A percentile compares a stretch with the other conserved stretches of the same genome.
These are phyloP conservation scores for Champsocephalus esox DNA, from an alignment of 2,797 vertebrate species.

Conservation along the genomic window DNA sequence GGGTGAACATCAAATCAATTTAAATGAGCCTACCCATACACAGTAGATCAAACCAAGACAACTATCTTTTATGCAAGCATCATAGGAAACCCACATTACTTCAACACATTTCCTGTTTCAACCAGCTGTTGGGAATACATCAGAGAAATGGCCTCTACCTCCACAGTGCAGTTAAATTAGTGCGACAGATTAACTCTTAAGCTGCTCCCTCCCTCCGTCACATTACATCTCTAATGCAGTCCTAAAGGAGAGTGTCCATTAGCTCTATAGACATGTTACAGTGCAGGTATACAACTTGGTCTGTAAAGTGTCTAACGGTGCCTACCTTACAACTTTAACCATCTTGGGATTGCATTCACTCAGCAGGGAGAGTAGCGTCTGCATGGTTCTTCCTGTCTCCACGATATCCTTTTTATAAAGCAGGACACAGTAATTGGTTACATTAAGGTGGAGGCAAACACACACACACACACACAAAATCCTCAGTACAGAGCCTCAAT, in stretches of 20 bases:
- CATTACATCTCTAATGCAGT: slow-evolving; percentile 68
- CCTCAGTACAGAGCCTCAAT: background rate
- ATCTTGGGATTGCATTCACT: slow-evolving; percentile 86
- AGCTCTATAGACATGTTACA: slow-evolving; percentile 41
- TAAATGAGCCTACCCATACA: background rate
- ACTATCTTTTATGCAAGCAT: slow-evolving; percentile 16
- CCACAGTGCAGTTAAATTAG: slow-evolving; percentile 60
- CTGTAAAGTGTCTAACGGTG: slow-evolving; percentile 2
- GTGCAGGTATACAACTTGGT: slow-evolving; percentile 21
- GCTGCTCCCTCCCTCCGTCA: slow-evolving; percentile 67
- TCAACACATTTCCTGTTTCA: slow-evolving; percentile 32
- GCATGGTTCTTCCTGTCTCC: slow-evolving; percentile 90
- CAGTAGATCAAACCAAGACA: background rate
- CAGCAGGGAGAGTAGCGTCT: slow-evolving; percentile 86
- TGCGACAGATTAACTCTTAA: slow-evolving; percentile 79
- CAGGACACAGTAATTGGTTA: slow-evolving; percentile 11
- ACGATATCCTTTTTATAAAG: slow-evolving; percentile 84
- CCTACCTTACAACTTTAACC: slow-evolving; percentile 91
- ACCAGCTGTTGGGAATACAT: slow-evolving; percentile 31
- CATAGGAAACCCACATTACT: slow-evolving; percentile 14
- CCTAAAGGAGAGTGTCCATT: slow-evolving; percentile 68
- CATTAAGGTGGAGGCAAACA: background rate
- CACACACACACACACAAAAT: background rate
- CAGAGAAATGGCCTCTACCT: slow-evolving; percentile 39
- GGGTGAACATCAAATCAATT: background rate